These are phyloP conservation scores for Copidosoma aretas DNA, from an alignment of 2,888 invertebrate species.

Conservation along the genomic window DNA sequence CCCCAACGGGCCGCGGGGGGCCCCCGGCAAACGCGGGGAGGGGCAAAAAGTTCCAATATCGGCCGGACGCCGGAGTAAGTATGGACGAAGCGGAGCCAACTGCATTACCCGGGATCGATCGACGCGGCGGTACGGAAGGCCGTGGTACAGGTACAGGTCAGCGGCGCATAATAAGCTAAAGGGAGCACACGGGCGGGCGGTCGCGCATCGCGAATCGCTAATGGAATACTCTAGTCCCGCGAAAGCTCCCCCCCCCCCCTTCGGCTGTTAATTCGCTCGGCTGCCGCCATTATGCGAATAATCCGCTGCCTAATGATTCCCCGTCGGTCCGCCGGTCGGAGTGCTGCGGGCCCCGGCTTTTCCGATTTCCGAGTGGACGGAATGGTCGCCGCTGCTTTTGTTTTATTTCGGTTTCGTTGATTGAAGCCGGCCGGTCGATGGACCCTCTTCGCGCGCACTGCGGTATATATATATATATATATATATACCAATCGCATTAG, in stretches of 20 bases:
- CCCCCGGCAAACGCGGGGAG: no score
- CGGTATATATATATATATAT: no score
- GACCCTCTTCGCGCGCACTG: no score
- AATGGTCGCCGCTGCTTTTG: background rate
- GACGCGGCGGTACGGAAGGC: background rate
- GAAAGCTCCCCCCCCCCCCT: conserved; percentile 48
- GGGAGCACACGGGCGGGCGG: conserved; percentile 33
- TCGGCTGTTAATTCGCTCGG: conserved; percentile 50
- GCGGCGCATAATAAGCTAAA: background rate
- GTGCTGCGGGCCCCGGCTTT: background rate
- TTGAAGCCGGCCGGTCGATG: background rate
- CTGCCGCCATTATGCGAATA: conserved; percentile 38
- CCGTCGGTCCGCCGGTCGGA: conserved; percentile 1
- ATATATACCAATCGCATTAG: conserved; percentile 28
- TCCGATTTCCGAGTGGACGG: background rate
- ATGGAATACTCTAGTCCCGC: conserved; percentile 57
- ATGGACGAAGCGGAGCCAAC: no score
- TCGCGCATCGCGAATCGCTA: conserved; percentile 52
- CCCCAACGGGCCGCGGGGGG: no score
- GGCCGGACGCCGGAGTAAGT: no score
- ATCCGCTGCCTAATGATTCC: conserved; percentile 38
- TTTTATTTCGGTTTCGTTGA: background rate
- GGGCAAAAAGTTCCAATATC: no score
- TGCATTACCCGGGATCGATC: background rate
- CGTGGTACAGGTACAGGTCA: background rate